phyloP scores from a whole-genome alignment of 2,797 vertebrate species.

The Sebastes aleutianus region DNA sequence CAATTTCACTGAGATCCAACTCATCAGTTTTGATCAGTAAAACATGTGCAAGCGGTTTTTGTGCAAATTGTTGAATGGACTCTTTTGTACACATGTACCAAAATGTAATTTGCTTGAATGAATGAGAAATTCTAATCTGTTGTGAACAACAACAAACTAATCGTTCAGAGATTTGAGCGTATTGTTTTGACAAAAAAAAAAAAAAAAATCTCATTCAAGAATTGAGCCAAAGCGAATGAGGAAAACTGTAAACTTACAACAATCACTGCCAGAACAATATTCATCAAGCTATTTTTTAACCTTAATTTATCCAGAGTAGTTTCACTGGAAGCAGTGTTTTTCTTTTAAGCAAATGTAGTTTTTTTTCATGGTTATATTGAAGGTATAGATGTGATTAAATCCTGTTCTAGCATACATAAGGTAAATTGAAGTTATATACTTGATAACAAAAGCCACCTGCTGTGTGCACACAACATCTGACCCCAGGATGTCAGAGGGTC shows the following conservation, averaged over 20 bases:
- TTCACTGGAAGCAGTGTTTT: not conserved
- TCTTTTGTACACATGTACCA: too few species aligned
- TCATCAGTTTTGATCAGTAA: too few species aligned
- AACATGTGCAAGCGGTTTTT: too few species aligned
- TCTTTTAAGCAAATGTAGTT: not conserved
- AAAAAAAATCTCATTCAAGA: too few species aligned
- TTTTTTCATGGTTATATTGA: not conserved
- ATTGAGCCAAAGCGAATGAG: too few species aligned
- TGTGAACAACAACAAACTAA: too few species aligned
- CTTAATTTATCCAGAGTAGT: not conserved
- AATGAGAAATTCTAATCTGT: too few species aligned
- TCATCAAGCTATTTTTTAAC: not conserved
- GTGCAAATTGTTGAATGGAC: too few species aligned
- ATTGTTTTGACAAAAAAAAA: too few species aligned
- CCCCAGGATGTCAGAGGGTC: slow-evolving; percentile 1
- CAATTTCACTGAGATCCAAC: too few species aligned
- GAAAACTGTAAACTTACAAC: not conserved
- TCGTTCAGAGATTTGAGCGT: too few species aligned
- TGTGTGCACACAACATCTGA: not conserved
- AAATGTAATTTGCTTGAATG: too few species aligned
- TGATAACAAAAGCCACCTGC: not conserved
- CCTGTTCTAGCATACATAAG: not conserved
- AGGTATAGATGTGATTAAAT: not conserved
- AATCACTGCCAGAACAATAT: not conserved
- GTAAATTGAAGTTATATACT: not conserved